These are phyloP conservation scores for Cerastis leucographa DNA, from an alignment of 2,888 invertebrate species.

Conservation along the genomic window DNA sequence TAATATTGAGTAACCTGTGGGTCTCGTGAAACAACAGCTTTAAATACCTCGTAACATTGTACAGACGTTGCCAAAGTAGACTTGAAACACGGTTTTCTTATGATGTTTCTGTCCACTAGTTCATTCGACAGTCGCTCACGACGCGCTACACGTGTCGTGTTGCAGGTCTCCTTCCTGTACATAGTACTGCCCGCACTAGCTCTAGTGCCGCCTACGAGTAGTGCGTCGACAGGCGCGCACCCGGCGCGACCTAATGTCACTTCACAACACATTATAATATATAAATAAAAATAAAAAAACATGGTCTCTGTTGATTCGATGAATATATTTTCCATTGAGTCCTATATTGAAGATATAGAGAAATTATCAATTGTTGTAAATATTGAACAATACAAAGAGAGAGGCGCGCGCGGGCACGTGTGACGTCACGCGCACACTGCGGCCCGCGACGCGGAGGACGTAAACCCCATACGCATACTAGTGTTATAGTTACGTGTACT, in stretches of 20 bases:
- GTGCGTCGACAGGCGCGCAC: background rate
- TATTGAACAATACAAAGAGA: constrained; percentile 71
- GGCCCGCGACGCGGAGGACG: constrained; percentile 62
- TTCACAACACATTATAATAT: constrained; percentile 21
- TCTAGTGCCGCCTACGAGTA: background rate
- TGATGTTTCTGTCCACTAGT: constrained; percentile 63
- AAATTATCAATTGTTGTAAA: constrained; percentile 81
- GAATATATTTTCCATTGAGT: constrained; percentile 71
- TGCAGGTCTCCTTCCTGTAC: constrained; percentile 24
- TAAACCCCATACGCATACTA: constrained; percentile 84
- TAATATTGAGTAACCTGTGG: constrained; percentile 14
- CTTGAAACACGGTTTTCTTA: constrained; percentile 57
- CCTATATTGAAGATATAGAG: constrained; percentile 69
- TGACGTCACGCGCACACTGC: background rate
- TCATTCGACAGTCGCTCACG: constrained; percentile 17
- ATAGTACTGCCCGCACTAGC: constrained; percentile 18
- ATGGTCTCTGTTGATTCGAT: constrained; percentile 65
- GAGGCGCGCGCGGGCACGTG: constrained; percentile 50
- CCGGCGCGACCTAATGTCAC: background rate
- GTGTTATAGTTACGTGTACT: constrained; percentile 67
- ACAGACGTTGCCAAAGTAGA: constrained; percentile 56
- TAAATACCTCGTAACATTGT: constrained; percentile 55
- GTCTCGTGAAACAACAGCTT: constrained; percentile 50
- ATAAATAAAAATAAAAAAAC: constrained; percentile 35
- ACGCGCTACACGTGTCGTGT: constrained; percentile 4